These are phyloP conservation scores for Daphoenositta chrysoptera DNA, from an alignment of 2,113 vertebrate genomes.

Conservation along the genomic window DNA sequence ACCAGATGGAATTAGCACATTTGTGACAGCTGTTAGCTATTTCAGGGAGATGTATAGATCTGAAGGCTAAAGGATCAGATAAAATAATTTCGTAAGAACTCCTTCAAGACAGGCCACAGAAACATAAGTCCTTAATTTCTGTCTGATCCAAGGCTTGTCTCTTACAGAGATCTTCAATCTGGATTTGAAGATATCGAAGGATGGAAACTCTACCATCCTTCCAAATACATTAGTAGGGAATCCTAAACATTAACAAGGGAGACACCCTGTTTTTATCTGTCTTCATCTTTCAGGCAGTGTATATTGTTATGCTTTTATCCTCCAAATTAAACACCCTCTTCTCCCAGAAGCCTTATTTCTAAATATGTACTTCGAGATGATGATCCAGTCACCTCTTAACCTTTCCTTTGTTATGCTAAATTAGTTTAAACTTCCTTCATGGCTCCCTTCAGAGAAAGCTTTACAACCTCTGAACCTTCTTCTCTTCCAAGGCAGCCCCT, in stretches of 20 bases:
- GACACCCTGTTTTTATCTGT: neutral
- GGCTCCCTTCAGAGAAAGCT: neutral
- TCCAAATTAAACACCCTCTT: neutral
- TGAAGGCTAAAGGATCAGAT: neutral
- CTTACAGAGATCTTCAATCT: neutral
- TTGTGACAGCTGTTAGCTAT: neutral
- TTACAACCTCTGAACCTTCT: neutral
- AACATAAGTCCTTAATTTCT: neutral
- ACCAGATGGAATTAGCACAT: neutral
- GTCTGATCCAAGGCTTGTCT: neutral
- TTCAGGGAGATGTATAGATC: neutral
- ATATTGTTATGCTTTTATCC: neutral
- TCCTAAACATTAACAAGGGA: neutral
- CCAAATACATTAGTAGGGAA: neutral
- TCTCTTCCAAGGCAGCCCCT: neutral
- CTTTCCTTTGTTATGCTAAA: slow-evolving; percentile 32
- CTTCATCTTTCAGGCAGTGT: neutral
- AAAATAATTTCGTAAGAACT: neutral
- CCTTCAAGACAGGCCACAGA: neutral
- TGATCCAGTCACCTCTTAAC: slow-evolving; percentile 16
- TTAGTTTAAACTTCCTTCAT: slow-evolving; percentile 25
- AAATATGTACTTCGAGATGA: neutral
- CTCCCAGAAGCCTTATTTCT: neutral
- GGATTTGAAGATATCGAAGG: neutral
- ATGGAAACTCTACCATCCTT: neutral